Base-by-base conservation (phyloP, 2,113 vertebrate genomes). In the Mohoua ochrocephala region DNA sequence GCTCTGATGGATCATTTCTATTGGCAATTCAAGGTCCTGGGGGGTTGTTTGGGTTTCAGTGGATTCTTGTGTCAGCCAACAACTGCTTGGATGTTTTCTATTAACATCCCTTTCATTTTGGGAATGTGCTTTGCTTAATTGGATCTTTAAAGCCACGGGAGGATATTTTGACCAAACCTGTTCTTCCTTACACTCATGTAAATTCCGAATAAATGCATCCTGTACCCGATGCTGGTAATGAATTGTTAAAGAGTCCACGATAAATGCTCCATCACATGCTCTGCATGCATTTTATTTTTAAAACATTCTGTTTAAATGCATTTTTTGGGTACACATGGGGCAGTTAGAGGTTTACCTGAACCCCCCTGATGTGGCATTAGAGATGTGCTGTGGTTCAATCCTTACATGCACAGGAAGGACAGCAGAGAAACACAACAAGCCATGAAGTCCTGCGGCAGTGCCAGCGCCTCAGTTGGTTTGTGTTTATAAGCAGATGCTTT, bases 401-500 rank as follows among this genome's bases (percentile, higher is more conserved):
- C 59, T 47, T 49, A 21, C 1, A 8, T 56, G 86, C 45, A 23
- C 45, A 0, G 60, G 92, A 89, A 23, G 77, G 89, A 30, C 35
- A 78, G 87, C 81, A 85, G 81, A 60, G 81, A 39, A 91, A 31
- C 28, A 39, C 44, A 4, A 39, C 44, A 4, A 67, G 39, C 39
- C 57, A 24, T 44, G 68, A 45, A 69, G 73, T 61, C 33, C 8
- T 23, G 59, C 54, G 74, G 71, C 74, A n/a, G 45, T 61, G 74
- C 82, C 78, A 87, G 75, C 77, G 91, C 74, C 75, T 97, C 89
- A 75, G 23, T 94, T 95, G 73, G 50, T 94, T 73, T 83, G 52
- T 94, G 54, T 94, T 94, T 88, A 23, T 73, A 53, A 94, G 50
- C 88, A 93, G 94, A 96, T 95, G 88, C 53, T 93, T 5, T 63